Percentiles rank a stretch among this genome's conserved stretches.
phyloP scores from a whole-genome alignment of 2,888 invertebrate species.

The Dyspetes luteomarginatus region DNA sequence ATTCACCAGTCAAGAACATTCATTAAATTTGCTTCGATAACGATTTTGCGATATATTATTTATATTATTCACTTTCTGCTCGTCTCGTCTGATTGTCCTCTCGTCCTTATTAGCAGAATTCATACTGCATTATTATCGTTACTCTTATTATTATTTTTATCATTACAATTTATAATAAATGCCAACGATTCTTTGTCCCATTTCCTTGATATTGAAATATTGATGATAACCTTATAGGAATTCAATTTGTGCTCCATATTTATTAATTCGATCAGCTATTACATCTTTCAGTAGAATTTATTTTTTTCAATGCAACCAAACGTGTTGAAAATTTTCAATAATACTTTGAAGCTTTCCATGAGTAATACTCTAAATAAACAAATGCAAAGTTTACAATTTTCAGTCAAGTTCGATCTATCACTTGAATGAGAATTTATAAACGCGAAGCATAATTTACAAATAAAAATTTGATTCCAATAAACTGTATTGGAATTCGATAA shows the following conservation, averaged over 20 bases:
- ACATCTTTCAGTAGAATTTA: not conserved
- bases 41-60: not conserved
- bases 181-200: not conserved
- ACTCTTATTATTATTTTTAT: not conserved
- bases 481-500: too few species aligned
- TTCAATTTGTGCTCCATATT: not conserved
- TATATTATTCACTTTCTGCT: not conserved
- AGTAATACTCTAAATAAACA: too few species aligned
- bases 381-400: too few species aligned
- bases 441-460: too few species aligned
- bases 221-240: not conserved
- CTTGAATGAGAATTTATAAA: too few species aligned
- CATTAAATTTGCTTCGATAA: too few species aligned
- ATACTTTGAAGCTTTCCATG: too few species aligned
- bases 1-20: too few species aligned
- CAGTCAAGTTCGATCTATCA: too few species aligned
- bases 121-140: not conserved
- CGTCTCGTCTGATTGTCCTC: not conserved
- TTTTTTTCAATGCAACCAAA: not conserved
- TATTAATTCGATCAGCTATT: not conserved
- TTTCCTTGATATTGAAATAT: not conserved
- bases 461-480: too few species aligned
- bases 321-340: not conserved
- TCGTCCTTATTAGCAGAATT: too few species aligned
- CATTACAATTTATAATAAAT: not conserved